Conservation (phyloP, 2,797 vertebrate species). For the Pitangus sulphuratus region DNA sequence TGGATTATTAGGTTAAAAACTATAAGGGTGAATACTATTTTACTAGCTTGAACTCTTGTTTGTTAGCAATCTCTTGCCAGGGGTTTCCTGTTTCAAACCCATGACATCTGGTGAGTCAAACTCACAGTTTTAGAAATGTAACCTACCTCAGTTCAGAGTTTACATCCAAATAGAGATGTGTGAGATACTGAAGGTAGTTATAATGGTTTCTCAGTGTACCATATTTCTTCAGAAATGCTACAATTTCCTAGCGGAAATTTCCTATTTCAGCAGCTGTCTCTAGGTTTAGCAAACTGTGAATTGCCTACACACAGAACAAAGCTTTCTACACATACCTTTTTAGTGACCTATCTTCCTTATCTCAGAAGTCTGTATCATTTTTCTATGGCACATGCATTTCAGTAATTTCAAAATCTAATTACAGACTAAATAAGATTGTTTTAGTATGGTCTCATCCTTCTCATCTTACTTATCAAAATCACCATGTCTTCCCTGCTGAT, state of each 20-base stretch:
- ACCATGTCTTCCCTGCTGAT: not conserved
- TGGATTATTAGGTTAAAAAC: not conserved
- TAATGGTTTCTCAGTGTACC: not conserved
- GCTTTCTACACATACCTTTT: not conserved
- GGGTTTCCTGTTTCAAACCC: not conserved
- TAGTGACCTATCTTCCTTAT: not conserved
- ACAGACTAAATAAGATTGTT: not conserved
- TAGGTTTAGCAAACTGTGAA: not conserved
- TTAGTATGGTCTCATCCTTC: not conserved
- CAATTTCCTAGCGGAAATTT: not conserved
- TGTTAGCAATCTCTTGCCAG: not conserved
- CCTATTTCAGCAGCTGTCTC: not conserved
- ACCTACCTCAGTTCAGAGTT: not conserved
- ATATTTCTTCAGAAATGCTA: not conserved
- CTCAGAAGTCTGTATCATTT: not conserved
- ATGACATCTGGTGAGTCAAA: not conserved
- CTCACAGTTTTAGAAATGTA: not conserved
- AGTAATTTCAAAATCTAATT: not conserved
- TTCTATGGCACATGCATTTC: not conserved
- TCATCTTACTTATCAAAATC: not conserved
- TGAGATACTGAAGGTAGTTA: not conserved
- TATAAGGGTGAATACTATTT: not conserved
- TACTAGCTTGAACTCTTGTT: not conserved
- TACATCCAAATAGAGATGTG: not conserved
- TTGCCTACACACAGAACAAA: not conserved